Conservation (phyloP, 2,113 vertebrate species). For the Gallinago undulata region DNA sequence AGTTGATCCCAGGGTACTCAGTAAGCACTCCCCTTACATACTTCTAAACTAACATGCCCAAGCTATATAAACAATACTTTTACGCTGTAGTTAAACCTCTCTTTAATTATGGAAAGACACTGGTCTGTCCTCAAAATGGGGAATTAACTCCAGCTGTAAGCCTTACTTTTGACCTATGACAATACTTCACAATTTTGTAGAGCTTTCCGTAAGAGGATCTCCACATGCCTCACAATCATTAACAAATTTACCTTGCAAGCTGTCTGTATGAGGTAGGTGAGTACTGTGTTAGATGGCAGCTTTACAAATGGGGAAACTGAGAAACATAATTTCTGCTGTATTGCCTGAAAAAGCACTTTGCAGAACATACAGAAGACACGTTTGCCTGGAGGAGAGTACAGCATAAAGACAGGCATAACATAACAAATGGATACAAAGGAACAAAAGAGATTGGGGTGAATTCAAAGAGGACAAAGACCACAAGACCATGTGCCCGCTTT, state of each 20-base stretch:
- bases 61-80: neutral
- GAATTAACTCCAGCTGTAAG: neutral
- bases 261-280: neutral
- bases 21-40: neutral
- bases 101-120: neutral
- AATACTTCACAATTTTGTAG: neutral
- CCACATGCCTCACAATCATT: neutral
- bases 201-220: neutral
- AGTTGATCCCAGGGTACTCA: neutral
- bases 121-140: neutral
- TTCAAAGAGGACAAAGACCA: neutral
- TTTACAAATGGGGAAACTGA: neutral
- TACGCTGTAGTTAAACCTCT: neutral
- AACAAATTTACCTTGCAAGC: neutral
- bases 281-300: neutral
- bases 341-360: slow-evolving; percentile 41
- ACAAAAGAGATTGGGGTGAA: neutral
- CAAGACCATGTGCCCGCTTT: neutral
- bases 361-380: neutral
- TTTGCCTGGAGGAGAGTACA: slow-evolving; percentile 13
- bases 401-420: neutral
- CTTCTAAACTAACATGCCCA: neutral
- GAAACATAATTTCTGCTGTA: neutral
- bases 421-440: neutral
- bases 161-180: slow-evolving; percentile 5